Percentiles rank a stretch among this genome's conserved stretches.
Conservation (phyloP, 2,113 vertebrate species). For the Amblyornis subalaris region DNA sequence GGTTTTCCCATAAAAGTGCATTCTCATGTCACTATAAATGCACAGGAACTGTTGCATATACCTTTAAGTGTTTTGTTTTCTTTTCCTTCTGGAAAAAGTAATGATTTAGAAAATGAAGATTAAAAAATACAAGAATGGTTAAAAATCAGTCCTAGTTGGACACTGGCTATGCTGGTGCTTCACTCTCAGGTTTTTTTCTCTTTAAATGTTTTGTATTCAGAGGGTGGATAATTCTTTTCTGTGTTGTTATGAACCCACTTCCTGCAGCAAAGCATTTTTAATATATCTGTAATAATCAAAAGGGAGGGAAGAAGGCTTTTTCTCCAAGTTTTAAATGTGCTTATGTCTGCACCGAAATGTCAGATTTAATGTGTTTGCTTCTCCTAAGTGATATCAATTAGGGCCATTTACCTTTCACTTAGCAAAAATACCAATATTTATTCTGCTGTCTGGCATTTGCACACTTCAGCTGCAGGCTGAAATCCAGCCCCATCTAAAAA, state of each 20-base stretch:
- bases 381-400: slow-evolving; percentile 17
- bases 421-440: slow-evolving; percentile 26
- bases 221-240: neutral
- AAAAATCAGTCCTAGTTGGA: neutral
- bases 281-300: neutral
- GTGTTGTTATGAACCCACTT: neutral
- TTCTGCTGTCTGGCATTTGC: neutral
- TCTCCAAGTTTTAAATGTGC: neutral
- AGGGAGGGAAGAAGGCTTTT: neutral
- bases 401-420: slow-evolving; percentile 6
- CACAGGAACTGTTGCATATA: neutral
- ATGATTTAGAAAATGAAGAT: neutral
- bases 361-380: slow-evolving; percentile 23
- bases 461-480: neutral
- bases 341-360: neutral
- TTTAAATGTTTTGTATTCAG: neutral
- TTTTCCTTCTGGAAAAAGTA: neutral
- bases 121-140: neutral
- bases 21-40: neutral
- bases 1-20: neutral
- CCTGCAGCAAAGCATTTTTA: neutral
- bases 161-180: neutral
- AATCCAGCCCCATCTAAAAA: neutral
- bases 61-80: neutral
- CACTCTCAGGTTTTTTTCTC: rapidly evolving